A percentile compares a stretch with the other conserved stretches of the same genome.
phyloP scores from a whole-genome alignment of 2,888 invertebrate species.

The Eupithecia abbreviata region DNA sequence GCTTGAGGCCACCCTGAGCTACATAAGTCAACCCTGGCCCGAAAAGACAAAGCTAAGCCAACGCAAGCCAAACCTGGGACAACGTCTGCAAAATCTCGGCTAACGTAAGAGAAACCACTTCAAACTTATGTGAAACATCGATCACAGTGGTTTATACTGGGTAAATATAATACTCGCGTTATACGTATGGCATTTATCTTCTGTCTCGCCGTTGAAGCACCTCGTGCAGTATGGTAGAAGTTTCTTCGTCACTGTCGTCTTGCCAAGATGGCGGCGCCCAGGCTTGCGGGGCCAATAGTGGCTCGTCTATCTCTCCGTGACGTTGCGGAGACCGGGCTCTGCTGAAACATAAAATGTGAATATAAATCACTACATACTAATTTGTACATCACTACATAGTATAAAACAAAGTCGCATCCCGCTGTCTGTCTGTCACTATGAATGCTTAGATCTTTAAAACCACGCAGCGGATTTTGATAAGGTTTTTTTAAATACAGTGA shows the following conservation, averaged over 20 bases:
- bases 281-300: slow-evolving; percentile 63
- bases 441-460: too few species aligned
- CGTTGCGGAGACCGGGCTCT: slow-evolving; percentile 45
- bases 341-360: slow-evolving; percentile 27
- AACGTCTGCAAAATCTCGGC: background rate
- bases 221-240: slow-evolving; percentile 82
- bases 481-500: too few species aligned
- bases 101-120: background rate
- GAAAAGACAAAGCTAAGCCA: background rate
- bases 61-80: background rate
- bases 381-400: too few species aligned
- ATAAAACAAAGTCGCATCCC: too few species aligned
- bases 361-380: background rate
- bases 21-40: background rate
- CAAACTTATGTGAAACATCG: background rate
- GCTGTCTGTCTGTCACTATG: too few species aligned
- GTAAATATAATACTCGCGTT: background rate
- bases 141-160: background rate
- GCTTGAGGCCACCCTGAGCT: background rate
- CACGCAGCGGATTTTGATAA: too few species aligned
- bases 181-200: slow-evolving; percentile 26
- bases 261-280: slow-evolving; percentile 74
- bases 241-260: slow-evolving; percentile 78
- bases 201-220: slow-evolving; percentile 55
- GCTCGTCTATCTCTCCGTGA: slow-evolving; percentile 61